Conservation (phyloP, 2,113 vertebrate genomes). For the Tetraodon nigroviridis region DNA sequence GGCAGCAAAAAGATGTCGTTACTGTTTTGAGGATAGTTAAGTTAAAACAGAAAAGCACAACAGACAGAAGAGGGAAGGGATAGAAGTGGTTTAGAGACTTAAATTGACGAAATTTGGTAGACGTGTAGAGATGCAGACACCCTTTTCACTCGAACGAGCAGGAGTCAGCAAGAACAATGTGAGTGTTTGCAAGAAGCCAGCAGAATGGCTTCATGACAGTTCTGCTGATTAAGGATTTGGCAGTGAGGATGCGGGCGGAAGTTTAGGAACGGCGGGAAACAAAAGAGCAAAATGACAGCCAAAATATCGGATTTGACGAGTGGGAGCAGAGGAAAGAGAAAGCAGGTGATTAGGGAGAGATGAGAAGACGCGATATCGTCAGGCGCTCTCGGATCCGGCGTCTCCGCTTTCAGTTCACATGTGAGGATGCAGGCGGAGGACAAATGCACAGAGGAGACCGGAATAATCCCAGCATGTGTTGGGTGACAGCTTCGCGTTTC, state of each 20-base stretch:
- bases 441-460: conserved; percentile 14
- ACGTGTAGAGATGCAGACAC: conserved; percentile 35
- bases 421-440: conserved; percentile 26
- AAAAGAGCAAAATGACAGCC: conserved; percentile 63
- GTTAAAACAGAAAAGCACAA: no score
- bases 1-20: no score
- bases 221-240: conserved; percentile 67
- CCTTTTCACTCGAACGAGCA: conserved; percentile 49
- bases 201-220: conserved; percentile 65
- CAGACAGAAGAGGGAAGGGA: not conserved
- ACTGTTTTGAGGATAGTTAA: no score
- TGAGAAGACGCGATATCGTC: conserved; percentile 44
- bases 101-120: conserved; percentile 21
- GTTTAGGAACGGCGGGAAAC: conserved; percentile 49
- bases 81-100: conserved; percentile 3
- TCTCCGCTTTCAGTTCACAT: conserved; percentile 39
- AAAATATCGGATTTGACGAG: conserved; percentile 63
- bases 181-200: conserved; percentile 40
- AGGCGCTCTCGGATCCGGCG: conserved; percentile 18
- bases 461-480: conserved; percentile 27
- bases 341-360: conserved; percentile 66
- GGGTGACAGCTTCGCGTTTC: conserved; percentile 32
- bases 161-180: conserved; percentile 39
- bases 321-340: conserved; percentile 53
- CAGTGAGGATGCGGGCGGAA: conserved; percentile 41